A percentile compares a stretch with the other conserved stretches of the same genome.
These are phyloP conservation scores for Mallotus villosus DNA, from an alignment of 2,797 vertebrate species.

Conservation along the genomic window DNA sequence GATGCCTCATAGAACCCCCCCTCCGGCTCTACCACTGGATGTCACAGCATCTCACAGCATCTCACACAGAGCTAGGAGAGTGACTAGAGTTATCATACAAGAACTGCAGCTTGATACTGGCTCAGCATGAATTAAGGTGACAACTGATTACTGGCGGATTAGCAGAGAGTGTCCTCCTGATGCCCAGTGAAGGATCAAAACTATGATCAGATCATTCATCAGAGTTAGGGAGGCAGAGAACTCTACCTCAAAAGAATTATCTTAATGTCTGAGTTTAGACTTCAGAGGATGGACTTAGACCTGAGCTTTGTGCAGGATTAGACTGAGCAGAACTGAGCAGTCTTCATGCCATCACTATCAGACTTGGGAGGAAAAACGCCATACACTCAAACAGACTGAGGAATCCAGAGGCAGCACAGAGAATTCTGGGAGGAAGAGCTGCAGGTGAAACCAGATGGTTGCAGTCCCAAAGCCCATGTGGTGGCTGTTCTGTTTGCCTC, in stretches of 20 bases:
- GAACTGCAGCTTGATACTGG: background rate
- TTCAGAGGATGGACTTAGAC: constrained; percentile 12
- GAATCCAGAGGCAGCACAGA: constrained; percentile 1
- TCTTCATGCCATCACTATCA: constrained; percentile 45
- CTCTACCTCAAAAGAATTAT: constrained; percentile 8
- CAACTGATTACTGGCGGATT: background rate
- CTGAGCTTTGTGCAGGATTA: constrained; percentile 29
- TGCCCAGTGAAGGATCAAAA: constrained; percentile 5
- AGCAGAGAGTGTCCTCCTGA: constrained; percentile 1
- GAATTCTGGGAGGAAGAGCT: constrained; percentile 19
- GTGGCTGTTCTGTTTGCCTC: constrained; percentile 11
- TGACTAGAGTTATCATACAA: background rate
- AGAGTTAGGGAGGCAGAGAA: background rate
- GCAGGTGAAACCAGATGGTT: constrained; percentile 26
- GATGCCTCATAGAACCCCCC: constrained; percentile 18
- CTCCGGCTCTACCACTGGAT: constrained; percentile 8
- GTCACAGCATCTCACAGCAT: background rate
- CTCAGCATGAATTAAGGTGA: constrained; percentile 16
- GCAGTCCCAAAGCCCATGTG: constrained; percentile 14
- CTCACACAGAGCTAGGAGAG: background rate
- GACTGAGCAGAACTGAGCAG: constrained; percentile 36
- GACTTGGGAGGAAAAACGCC: constrained; percentile 24
- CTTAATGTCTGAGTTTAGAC: constrained; percentile 20
- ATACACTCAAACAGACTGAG: constrained; percentile 24
- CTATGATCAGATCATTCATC: constrained; percentile 18